A percentile compares a stretch with the other conserved stretches of the same genome.
Evolutionary conservation across 2,888 invertebrate species (phyloP).

Genomic region (Argyresthia albistria): DNA sequence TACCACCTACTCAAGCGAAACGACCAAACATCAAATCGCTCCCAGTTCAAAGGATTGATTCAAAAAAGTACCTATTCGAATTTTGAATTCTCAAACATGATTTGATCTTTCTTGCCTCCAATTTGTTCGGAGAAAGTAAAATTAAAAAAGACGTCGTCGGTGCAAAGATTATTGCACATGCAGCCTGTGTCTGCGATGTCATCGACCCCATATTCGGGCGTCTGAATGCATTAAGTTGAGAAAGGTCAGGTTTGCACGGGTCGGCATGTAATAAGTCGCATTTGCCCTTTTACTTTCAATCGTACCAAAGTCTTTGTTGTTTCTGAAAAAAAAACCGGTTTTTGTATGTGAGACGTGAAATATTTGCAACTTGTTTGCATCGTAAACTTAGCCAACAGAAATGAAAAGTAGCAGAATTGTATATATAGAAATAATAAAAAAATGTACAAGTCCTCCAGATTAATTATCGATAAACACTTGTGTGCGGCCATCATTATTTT

Average conservation of each 20-base stretch:
- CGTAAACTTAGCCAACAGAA: no score
- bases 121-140: constrained; percentile 50
- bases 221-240: constrained; percentile 51
- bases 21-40: neutral
- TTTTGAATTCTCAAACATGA: constrained; percentile 2
- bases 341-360: no score
- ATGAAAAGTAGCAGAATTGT: no score
- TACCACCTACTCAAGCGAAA: neutral
- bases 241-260: constrained; percentile 53
- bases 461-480: no score
- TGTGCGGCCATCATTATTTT: no score
- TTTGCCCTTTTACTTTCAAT: constrained; percentile 3
- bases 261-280: neutral
- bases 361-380: no score
- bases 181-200: constrained; percentile 31
- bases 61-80: neutral
- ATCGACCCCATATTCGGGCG: constrained; percentile 59
- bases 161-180: neutral
- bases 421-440: no score
- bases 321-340: no score
- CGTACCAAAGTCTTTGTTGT: neutral
- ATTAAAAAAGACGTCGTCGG: constrained; percentile 20
- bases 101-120: constrained; percentile 9
- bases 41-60: neutral
- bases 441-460: no score